A percentile compares a stretch with the other conserved stretches of the same genome.
These are phyloP conservation scores for Netelia virgata DNA, from an alignment of 2,888 invertebrate genomes.

Conservation along the genomic window DNA sequence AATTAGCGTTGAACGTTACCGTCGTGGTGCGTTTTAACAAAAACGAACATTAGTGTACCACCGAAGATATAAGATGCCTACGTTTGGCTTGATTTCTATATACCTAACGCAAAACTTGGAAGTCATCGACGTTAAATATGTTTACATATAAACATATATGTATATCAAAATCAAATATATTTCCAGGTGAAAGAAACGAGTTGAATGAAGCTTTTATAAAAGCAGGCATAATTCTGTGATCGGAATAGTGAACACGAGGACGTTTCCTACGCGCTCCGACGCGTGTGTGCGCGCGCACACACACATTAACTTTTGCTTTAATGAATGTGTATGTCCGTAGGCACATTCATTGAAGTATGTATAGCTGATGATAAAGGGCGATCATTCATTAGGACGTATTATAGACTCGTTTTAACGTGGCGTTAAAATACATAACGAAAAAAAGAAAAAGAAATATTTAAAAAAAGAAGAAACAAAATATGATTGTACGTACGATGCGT, in stretches of 20 bases:
- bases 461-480: conserved; percentile 17
- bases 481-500: conserved; percentile 38
- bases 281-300: too few species aligned
- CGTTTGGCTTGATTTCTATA: conserved; percentile 39
- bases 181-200: conserved; percentile 44
- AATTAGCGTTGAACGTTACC: neutral
- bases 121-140: conserved; percentile 20
- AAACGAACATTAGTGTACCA: conserved; percentile 19
- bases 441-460: neutral
- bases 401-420: conserved; percentile 58
- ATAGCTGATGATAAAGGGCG: conserved; percentile 59
- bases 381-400: conserved; percentile 32
- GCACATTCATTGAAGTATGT: conserved; percentile 55
- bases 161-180: conserved; percentile 44
- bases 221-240: conserved; percentile 63
- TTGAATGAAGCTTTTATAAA: conserved; percentile 35
- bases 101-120: conserved; percentile 24
- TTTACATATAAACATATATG: neutral
- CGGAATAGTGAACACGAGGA: conserved; percentile 41
- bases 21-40: neutral
- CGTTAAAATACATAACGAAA: conserved; percentile 39
- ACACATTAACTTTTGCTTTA: neutral
- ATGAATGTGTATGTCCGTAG: conserved; percentile 6
- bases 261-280: conserved; percentile 47
- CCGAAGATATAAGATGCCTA: conserved; percentile 48